These are phyloP conservation scores for Achatina immaculata DNA, from an alignment of 1,140 invertebrate genomes.

Conservation along the genomic window DNA sequence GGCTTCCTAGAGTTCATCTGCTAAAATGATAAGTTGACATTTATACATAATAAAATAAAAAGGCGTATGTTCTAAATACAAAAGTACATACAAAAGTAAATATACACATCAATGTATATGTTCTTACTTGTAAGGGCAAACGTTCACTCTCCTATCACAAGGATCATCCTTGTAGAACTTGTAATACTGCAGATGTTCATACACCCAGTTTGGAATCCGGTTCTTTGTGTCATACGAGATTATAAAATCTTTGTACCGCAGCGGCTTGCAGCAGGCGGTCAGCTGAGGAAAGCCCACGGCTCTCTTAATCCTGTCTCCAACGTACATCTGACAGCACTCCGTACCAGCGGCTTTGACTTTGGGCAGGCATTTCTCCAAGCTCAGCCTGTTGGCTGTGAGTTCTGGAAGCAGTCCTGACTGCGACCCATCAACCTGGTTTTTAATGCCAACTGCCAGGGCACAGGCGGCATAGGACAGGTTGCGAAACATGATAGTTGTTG, in stretches of 20 bases:
- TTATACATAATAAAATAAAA: no score
- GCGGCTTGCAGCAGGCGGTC: conserved; percentile 35
- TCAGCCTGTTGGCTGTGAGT: not conserved
- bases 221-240: conserved; percentile 38
- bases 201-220: conserved; percentile 37
- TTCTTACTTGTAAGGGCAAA: conserved; percentile 33
- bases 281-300: conserved; percentile 35
- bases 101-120: not conserved
- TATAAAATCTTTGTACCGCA: conserved; percentile 34
- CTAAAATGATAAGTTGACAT: no score
- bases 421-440: not conserved
- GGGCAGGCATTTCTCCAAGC: conserved; percentile 15
- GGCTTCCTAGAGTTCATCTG: no score
- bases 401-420: not conserved
- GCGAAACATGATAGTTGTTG: conserved; percentile 22
- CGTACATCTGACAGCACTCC: conserved; percentile 3
- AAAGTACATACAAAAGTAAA: not conserved
- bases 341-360: not conserved
- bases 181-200: conserved; percentile 35
- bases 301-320: conserved; percentile 35
- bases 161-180: conserved; percentile 38
- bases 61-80: no score
- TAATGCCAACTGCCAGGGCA: conserved; percentile 28
- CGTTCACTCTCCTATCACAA: conserved; percentile 34
- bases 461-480: conserved; percentile 25